Conservation (phyloP, 2,113 vertebrate genomes). For the Micromys minutus region DNA sequence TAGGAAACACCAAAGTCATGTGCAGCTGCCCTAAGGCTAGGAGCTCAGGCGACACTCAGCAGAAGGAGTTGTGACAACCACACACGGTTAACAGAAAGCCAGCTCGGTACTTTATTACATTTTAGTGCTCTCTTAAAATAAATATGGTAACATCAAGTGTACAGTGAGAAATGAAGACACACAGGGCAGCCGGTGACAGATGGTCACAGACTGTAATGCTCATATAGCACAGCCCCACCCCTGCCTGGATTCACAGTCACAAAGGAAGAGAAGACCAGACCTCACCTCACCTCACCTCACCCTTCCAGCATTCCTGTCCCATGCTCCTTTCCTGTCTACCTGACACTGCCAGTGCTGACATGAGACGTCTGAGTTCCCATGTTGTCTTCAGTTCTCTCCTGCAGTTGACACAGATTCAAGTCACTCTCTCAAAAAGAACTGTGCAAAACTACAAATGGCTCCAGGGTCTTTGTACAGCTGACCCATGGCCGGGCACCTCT, state of each 20-base stretch:
- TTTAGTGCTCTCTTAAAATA: conserved; percentile 92
- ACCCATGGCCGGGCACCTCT: not conserved
- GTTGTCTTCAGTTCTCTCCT: not conserved
- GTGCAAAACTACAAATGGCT: conserved; percentile 82
- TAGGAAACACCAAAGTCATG: rapidly evolving
- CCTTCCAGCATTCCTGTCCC: conserved; percentile 43
- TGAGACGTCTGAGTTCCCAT: not conserved
- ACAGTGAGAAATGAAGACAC: conserved; percentile 87
- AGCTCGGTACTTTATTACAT: conserved; percentile 90
- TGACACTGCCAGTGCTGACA: not conserved
- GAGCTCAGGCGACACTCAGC: not conserved
- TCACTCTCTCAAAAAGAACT: conserved; percentile 83
- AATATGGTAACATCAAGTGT: conserved; percentile 89
- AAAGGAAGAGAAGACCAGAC: conserved; percentile 49
- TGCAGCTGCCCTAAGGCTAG: conserved; percentile 53
- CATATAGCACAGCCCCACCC: conserved; percentile 73
- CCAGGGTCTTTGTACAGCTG: not conserved
- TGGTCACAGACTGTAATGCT: conserved; percentile 79
- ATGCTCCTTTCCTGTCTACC: not conserved
- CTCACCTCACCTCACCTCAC: conserved; percentile 59
- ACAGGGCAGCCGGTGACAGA: conserved; percentile 86
- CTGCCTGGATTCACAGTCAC: conserved; percentile 75
- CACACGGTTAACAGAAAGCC: conserved; percentile 76
- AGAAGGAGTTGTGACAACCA: conserved; percentile 53
- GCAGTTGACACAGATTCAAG: conserved; percentile 82